Conservation (phyloP, 2,113 vertebrate species). For the Vulpes vulpes region DNA sequence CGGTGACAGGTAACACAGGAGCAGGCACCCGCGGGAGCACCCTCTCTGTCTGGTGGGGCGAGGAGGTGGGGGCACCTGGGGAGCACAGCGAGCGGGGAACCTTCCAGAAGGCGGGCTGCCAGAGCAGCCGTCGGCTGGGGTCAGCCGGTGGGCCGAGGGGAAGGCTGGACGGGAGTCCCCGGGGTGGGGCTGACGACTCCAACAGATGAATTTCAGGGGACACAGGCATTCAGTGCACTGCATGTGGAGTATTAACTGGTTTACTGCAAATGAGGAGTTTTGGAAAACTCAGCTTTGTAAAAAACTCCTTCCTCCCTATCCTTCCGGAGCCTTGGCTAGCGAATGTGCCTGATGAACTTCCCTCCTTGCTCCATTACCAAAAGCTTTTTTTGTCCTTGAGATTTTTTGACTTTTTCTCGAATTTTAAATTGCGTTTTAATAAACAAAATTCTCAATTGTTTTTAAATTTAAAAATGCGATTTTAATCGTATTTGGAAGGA, state of each 20-base stretch:
- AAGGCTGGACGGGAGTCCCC: fast-evolving
- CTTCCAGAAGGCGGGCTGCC: neutral
- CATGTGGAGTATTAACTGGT: neutral
- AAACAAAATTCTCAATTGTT: neutral
- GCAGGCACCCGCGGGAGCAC: no score
- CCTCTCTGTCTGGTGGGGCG: no score
- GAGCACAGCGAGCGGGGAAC: no score
- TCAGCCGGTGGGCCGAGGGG: neutral
- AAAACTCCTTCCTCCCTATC: neutral
- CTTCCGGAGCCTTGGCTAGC: neutral
- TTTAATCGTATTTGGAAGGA: neutral
- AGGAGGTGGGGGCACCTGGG: no score
- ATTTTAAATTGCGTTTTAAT: neutral
- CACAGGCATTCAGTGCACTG: neutral
- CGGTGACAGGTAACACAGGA: no score
- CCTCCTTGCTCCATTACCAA: neutral
- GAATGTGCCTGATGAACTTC: neutral
- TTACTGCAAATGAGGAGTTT: neutral
- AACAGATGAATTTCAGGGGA: neutral
- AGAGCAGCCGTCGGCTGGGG: neutral
- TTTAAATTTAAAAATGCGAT: neutral
- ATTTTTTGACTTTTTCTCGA: neutral
- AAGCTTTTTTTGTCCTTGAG: neutral
- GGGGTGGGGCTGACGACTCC: neutral
- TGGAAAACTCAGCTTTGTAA: neutral